Evolutionary conservation across 2,797 vertebrate species (phyloP), one percentile per base, ranked within the genome.

Genomic region (Aphelocoma californica): DNA sequence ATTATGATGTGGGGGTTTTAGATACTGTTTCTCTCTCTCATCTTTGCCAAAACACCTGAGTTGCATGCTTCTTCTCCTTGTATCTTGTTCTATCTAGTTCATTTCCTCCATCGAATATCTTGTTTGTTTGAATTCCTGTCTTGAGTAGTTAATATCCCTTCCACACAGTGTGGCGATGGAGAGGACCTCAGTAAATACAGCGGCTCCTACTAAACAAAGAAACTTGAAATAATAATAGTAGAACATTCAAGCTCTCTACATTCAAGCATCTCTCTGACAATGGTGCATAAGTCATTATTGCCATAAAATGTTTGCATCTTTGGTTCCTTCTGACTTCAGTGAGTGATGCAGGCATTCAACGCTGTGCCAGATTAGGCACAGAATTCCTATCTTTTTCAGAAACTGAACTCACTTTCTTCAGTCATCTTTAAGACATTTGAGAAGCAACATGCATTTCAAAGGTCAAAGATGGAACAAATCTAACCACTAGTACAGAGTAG

Each of bases 81-180:
- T 21, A n/a, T 70, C 34, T 50, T 36, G 11, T 66, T 82, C 19
- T 67, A 21, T 26, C 5, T 48, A 56, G 11, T 29, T 56, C 0
- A 56, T 77, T 78, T 86, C 17, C 21, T 85, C 80, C 20, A 19
- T 0, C 20, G 15, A 85, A 58, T 25, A 45, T 8, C 29, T 40
- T 53, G 5, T 23, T 62, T 8, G 66, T 75, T 62, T 85, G 10
- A 82, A 66, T 66, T 45, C 73, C 14, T 90, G 1, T 56, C n/a
- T 73, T 70, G 20, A 4, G 14, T 73, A 32, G 16, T 18, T 50
- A 54, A 48, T 44, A 44, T 0, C 4, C n/a, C 5, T 21, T 65
- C 14, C 6, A 3, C 0, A 2, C 6, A 29, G 3, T 40, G n/a
- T 2, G 2, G 14, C 12, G 3, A 34, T 4, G 6, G 31, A 44